Evolutionary conservation across 2,113 vertebrate genomes (phyloP), one percentile per base, ranked within the genome.

Genomic region (Serilophus lunatus): DNA sequence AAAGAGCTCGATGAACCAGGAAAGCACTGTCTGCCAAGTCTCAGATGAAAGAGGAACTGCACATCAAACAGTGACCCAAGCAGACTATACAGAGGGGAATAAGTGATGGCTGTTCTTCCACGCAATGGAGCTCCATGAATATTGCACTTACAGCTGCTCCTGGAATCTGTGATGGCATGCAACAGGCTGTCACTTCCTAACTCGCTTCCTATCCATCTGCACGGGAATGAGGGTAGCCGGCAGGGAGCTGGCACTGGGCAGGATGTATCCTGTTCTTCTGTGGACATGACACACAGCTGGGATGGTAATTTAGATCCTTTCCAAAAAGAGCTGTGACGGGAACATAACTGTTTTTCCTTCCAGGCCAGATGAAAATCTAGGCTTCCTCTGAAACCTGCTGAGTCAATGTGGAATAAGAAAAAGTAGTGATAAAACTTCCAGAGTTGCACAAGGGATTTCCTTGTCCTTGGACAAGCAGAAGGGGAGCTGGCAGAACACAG

Each of bases 351-450:
- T 6, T 93, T 72, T 93, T 86, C 82, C 80, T 89, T 79, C 93
- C 22, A 26, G 1, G 56, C 82, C 95, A 97, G 90, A 92, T 60
- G 64, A 90, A 94, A 96, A 90, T 72, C 78, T 15, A 60, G 42
- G 85, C 72, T 92, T 93, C 74, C 83, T 91, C 81, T 79, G 81
- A 88, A 96, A 88, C 36, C 88, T 85, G 84, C 95, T 95, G 95
- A 96, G 88, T 96, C 96, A 96, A 77, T 1, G n/a, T 53, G 49
- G 76, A 90, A 42, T 36, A 36, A 36, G 86, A 72, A 88, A 71
- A 86, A 50, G 76, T 29, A 94, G 29, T 1, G 0, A 54, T 53
- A 40, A 18, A 47, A 65, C 2, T 26, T 38, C 75, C 93, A 87
- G 95, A 44, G 28, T 25, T 22, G 59, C 64, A 82, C 79, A 56